phyloP scores from a whole-genome alignment of 2,888 invertebrate species.

The Acanthococcus lagerstroemiae region DNA sequence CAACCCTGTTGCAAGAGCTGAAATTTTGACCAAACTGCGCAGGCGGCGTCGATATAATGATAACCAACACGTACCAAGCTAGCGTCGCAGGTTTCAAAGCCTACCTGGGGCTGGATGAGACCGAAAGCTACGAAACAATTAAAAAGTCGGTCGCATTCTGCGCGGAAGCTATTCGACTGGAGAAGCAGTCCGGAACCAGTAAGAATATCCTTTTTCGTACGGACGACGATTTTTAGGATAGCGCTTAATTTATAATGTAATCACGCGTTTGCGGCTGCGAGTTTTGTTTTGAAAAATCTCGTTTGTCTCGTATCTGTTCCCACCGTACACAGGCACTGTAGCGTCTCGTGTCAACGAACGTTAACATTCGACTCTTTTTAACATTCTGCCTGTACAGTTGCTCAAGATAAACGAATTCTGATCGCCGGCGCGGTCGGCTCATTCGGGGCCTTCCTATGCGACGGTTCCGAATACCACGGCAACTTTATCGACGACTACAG shows the following conservation, averaged over 20 bases:
- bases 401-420: constrained; percentile 42
- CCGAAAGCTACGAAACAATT: constrained; percentile 61
- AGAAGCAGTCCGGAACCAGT: constrained; percentile 18
- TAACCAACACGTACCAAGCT: constrained; percentile 85
- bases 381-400: constrained; percentile 34
- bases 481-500: constrained; percentile 59
- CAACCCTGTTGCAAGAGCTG: too few relatives aligned
- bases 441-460: constrained; percentile 79
- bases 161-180: constrained; percentile 51
- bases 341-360: too few relatives aligned
- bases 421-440: constrained; percentile 87
- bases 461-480: constrained; percentile 91
- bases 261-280: too few relatives aligned
- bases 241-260: too few relatives aligned
- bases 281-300: too few relatives aligned
- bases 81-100: constrained; percentile 65
- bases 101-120: constrained; percentile 57
- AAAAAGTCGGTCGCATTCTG: constrained; percentile 63
- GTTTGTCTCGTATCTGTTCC: too few relatives aligned
- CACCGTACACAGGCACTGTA: too few relatives aligned
- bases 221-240: too few relatives aligned
- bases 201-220: too few relatives aligned
- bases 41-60: constrained; percentile 80
- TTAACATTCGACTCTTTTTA: too few relatives aligned
- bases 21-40: too few relatives aligned